Base-by-base conservation (phyloP, 2,113 vertebrate genomes). In the Rattus norvegicus region DNA sequence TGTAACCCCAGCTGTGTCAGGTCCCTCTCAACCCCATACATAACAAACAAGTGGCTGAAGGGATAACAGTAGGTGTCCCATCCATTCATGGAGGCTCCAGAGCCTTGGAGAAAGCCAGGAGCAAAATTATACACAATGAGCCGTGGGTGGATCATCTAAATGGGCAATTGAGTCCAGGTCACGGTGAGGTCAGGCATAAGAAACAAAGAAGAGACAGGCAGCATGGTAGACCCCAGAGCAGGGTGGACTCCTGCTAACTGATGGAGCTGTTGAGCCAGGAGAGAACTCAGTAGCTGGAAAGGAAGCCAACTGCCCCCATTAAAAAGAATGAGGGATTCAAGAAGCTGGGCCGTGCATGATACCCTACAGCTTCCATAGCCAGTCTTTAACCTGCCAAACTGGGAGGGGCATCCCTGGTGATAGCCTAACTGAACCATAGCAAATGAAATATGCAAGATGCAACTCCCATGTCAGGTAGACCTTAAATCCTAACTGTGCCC, bases 51-150 rank as follows among this genome's bases (percentile, higher is more conserved):
- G 22, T 43, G 33, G 56, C 39, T 1, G 2, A 94, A 93, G 16
- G 24, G 56, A 54, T 10, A 28, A 59, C 79, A 83, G 20, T n/a
- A 47, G 33, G 28, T 49, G 12, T 83, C 49, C 30, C 59, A 39
- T 75, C 56, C 3, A 63, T 0, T 0, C 0, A 1, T 9, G 26
- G 1, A 2, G 8, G 6, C 70, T 39, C 36, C 24, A 43, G 5
- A 47, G 26, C 24, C 81, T 43, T 43, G 14, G n/a, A 84, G n/a
- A 63, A 30, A 63, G n/a, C 59, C 24, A 17, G 59, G 30, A 33
- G 28, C 87, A 14, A 52, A 54, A 24, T 70, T 24, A 67, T 0
- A 76, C 69, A 73, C 94, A 49, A 24, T 59, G 26, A 30, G 54
- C 33, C 54, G 33, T 5, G 19, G 47, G 39, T 20, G 54, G 77